These are phyloP conservation scores for Takifugu rubripes DNA, from an alignment of 2,797 vertebrate genomes.

Conservation along the genomic window DNA sequence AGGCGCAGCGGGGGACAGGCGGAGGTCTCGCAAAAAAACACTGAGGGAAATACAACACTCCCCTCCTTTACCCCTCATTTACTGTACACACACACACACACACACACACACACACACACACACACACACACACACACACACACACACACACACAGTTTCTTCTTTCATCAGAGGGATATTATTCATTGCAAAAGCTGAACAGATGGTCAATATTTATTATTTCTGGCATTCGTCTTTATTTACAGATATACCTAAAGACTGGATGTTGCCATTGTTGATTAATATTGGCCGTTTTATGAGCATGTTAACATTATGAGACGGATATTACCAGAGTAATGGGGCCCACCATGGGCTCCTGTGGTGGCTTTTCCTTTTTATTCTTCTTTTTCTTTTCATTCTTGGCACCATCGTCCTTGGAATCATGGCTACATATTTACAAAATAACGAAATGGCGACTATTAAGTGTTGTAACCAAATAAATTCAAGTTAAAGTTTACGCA, in stretches of 20 bases:
- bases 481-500: background rate
- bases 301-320: background rate
- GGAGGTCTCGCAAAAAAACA: background rate
- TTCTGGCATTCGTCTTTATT: background rate
- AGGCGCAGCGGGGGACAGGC: background rate
- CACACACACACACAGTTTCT: background rate
- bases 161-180: background rate
- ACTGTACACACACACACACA: background rate
- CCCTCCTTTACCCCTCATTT: background rate
- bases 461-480: background rate
- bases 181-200: background rate
- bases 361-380: constrained; percentile 53
- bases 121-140: background rate
- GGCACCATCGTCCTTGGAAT: background rate
- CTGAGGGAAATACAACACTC: background rate
- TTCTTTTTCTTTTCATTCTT: constrained; percentile 8
- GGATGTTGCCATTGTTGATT: background rate
- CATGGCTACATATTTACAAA: background rate
- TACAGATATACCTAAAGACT: background rate
- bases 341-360: constrained; percentile 60
- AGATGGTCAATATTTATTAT: no score
- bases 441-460: background rate
- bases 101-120: background rate
- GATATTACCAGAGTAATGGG: constrained; percentile 64
- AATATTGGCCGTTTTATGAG: background rate